Conservation (phyloP, 2,797 vertebrate genomes). For the Basileuterus tristriatus region DNA sequence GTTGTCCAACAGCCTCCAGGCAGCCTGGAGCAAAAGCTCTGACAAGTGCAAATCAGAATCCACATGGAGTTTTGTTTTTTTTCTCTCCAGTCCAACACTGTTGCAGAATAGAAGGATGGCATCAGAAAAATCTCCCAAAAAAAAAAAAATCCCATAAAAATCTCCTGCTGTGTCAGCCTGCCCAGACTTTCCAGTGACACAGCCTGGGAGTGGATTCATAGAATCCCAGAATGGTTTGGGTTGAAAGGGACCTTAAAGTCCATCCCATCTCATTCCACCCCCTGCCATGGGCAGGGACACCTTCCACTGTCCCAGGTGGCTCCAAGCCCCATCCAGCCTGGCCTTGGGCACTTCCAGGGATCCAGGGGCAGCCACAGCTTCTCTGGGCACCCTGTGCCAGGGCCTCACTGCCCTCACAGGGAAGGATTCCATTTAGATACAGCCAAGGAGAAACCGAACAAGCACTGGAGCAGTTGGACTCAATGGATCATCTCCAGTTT, state of each 20-base stretch:
- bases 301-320: accelerated
- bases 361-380: background rate
- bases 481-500: background rate
- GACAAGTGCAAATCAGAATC: background rate
- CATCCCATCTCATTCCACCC: accelerated
- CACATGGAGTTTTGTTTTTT: background rate
- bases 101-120: background rate
- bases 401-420: background rate
- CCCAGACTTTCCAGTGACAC: background rate
- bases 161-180: background rate
- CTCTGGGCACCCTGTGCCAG: background rate
- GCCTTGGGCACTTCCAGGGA: background rate
- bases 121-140: background rate
- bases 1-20: conserved; percentile 48
- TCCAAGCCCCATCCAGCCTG: accelerated
- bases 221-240: background rate
- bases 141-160: background rate
- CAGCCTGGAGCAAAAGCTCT: conserved; percentile 49
- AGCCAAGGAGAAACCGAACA: background rate
- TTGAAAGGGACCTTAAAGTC: background rate
- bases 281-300: too few relatives aligned
- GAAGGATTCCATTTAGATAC: background rate
- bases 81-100: background rate
- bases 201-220: background rate
- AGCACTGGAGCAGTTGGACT: background rate